phyloP scores from a whole-genome alignment of 2,113 vertebrate species.

The Sinocyclocheilus maitianheensis region DNA sequence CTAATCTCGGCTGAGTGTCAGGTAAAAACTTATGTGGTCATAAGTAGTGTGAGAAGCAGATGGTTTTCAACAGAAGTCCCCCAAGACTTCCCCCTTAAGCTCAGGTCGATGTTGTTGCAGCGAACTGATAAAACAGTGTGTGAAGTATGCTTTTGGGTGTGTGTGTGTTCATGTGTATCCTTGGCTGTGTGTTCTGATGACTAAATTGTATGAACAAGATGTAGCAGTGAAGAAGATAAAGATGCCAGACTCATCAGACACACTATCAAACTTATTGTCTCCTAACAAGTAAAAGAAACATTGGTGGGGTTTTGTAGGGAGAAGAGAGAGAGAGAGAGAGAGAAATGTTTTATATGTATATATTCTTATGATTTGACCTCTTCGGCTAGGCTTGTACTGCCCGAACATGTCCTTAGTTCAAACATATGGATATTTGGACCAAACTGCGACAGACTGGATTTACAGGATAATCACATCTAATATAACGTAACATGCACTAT shows the following conservation, averaged over 20 bases:
- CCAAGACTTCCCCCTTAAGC: neutral
- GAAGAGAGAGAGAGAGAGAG: too few relatives aligned
- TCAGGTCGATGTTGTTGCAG: slow-evolving; percentile 27
- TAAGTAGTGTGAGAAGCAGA: neutral
- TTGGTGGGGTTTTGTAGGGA: neutral
- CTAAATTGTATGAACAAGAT: slow-evolving; percentile 30
- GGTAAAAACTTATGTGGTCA: slow-evolving; percentile 7
- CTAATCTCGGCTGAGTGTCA: slow-evolving; percentile 26
- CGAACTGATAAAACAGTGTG: slow-evolving; percentile 30
- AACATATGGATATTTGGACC: slow-evolving; percentile 15
- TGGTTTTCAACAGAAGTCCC: slow-evolving; percentile 6
- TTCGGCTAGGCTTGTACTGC: neutral
- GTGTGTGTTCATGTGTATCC: slow-evolving; percentile 17
- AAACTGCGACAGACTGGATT: slow-evolving; percentile 13
- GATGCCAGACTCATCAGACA: slow-evolving; percentile 2
- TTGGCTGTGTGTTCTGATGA: slow-evolving; percentile 4
- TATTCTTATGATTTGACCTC: neutral
- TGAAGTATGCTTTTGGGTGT: slow-evolving; percentile 17
- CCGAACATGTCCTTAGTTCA: slow-evolving; percentile 1
- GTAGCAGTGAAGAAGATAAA: neutral
- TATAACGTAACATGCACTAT: neutral
- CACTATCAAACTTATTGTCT: neutral
- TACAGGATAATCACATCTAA: slow-evolving; percentile 26
- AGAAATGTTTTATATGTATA: too few relatives aligned
- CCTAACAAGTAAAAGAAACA: neutral